A percentile compares a stretch with the other conserved stretches of the same genome.
Evolutionary conservation across 1,140 invertebrate genomes (phyloP).

Genomic region (Drosophila punjabiensis): DNA sequence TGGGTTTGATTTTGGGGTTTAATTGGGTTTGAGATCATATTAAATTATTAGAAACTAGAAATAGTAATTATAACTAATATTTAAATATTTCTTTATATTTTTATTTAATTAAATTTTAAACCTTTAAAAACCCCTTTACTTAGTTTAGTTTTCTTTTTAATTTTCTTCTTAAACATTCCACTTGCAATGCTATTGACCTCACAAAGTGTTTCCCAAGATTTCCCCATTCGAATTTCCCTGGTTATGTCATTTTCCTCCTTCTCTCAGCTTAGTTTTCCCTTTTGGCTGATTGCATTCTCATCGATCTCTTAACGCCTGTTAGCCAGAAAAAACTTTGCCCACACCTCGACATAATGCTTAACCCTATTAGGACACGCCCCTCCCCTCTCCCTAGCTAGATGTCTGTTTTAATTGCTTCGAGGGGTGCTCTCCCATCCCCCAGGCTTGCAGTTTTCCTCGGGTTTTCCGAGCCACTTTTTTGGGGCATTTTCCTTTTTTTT

Average conservation of each 20-base stretch:
- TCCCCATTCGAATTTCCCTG: background rate
- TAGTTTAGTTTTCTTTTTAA: background rate
- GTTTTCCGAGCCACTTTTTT: slow-evolving; percentile 8
- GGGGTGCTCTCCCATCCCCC: slow-evolving; percentile 14
- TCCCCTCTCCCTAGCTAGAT: slow-evolving; percentile 34
- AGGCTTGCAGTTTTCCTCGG: slow-evolving; percentile 6
- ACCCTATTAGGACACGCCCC: slow-evolving; percentile 49
- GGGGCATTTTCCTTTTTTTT: background rate
- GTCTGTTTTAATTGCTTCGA: slow-evolving; percentile 70
- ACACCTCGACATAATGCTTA: slow-evolving; percentile 61
- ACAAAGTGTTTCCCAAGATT: background rate
- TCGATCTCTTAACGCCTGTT: slow-evolving; percentile 50
- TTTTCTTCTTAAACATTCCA: too few relatives aligned
- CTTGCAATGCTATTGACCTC: background rate
- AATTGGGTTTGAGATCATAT: too few relatives aligned
- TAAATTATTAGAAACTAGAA: background rate
- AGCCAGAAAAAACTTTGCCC: slow-evolving; percentile 32
- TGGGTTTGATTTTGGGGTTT: background rate
- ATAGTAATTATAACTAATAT: background rate
- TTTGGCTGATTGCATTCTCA: slow-evolving; percentile 36
- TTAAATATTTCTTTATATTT: background rate
- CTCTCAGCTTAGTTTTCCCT: background rate
- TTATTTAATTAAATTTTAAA: background rate
- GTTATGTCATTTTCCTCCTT: background rate
- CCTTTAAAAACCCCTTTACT: background rate